phyloP scores from a whole-genome alignment of 2,888 invertebrate species.

The Dicranocentrus wangi region DNA sequence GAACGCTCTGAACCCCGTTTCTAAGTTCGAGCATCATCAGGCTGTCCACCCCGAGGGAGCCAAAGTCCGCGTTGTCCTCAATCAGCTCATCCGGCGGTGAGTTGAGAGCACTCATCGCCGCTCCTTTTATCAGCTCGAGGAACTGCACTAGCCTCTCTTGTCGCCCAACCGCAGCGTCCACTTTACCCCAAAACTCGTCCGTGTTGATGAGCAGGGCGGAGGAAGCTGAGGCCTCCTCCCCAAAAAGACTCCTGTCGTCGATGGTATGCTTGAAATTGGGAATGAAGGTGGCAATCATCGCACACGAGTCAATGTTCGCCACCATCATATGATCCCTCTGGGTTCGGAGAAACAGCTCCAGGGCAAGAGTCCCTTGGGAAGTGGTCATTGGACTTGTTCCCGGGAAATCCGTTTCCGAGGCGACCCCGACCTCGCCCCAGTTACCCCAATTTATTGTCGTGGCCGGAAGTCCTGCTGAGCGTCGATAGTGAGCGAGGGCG shows the following conservation, averaged over 20 bases:
- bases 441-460: slow-evolving; percentile 17
- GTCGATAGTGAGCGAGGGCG: slow-evolving; percentile 21
- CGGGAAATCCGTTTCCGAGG: slow-evolving; percentile 25
- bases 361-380: slow-evolving; percentile 15
- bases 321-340: slow-evolving; percentile 25
- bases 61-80: slow-evolving; percentile 45
- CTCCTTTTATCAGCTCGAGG: slow-evolving; percentile 24
- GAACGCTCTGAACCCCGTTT: slow-evolving; percentile 46
- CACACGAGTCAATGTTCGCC: slow-evolving; percentile 18
- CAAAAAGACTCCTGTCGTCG: background rate
- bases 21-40: slow-evolving; percentile 60
- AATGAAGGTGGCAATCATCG: background rate
- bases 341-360: slow-evolving; percentile 26
- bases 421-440: slow-evolving; percentile 53
- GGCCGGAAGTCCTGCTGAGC: slow-evolving; percentile 32
- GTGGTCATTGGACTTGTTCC: slow-evolving; percentile 23
- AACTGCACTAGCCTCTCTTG: slow-evolving; percentile 36
- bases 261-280: slow-evolving; percentile 11
- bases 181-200: slow-evolving; percentile 54
- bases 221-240: slow-evolving; percentile 16
- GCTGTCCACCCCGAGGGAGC: slow-evolving; percentile 52
- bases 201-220: slow-evolving; percentile 18
- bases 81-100: slow-evolving; percentile 55
- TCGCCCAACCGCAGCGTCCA: slow-evolving; percentile 33
- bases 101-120: slow-evolving; percentile 44